Base-by-base conservation (phyloP, 2,888 invertebrate genomes). In the Orthosia incerta region DNA sequence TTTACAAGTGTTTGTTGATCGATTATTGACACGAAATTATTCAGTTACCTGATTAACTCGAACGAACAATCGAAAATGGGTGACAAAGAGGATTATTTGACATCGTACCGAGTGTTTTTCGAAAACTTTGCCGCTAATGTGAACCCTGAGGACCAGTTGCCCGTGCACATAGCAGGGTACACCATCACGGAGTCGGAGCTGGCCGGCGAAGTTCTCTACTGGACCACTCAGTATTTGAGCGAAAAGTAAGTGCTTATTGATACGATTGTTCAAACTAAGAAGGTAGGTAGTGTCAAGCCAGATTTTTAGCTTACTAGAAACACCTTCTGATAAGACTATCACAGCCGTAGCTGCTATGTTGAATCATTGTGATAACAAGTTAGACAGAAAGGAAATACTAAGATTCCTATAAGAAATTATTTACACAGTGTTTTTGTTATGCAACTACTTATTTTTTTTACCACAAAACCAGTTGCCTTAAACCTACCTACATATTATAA, bases 171-270 rank as follows among this genome's bases (percentile, higher is more conserved):
- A 76, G 97, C 97, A 83, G 97, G 97, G 83, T 97, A 98, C 91
- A 97, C 97, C 80, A 97, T 98, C 87, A 97, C 97, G 59, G 97
- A 97, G 86, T 93, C 96, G 15, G 98, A 98, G 95, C 95, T 98
- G 75, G 96, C 97, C 86, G 98, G 98, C 62, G 98, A 98, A 92
- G 97, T 98, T 80, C 97, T 98, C 74, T 97, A 98, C 93, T 98
- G 98, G 97, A 97, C 97, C 65, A 97, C 98, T 71, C 98, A 98
- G 92, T 98, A 98, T 95, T 96, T 98, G 88, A 97, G 97, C 86
- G 97, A 97, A 93, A 98, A 97, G 98, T 98, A 95, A 97, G 97
- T 97, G 26, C 20, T 59, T 51, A 75, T 74, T 76, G 48, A 20
- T 45, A 65, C n/a, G 13, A 60, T 66, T 70, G 11, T 51, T 46